These are phyloP conservation scores for Scolanthus callimorphus DNA, from an alignment of 92 coral and sea anemone genomes.

Conservation along the genomic window DNA sequence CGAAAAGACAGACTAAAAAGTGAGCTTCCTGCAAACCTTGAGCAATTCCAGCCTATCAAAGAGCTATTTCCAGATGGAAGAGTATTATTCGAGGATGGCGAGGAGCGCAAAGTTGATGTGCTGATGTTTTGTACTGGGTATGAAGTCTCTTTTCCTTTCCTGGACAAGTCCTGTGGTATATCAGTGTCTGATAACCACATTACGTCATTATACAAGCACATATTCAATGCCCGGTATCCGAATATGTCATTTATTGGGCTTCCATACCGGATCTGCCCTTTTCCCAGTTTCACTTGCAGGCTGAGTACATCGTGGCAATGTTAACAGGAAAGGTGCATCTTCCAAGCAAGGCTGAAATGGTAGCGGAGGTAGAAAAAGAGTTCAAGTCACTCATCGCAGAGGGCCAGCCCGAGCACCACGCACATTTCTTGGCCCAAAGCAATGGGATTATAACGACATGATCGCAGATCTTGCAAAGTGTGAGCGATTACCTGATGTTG, in stretches of 20 bases:
- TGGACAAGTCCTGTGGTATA: slow-evolving; percentile 40
- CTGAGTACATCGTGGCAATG: slow-evolving; percentile 42
- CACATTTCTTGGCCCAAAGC: slow-evolving; percentile 59
- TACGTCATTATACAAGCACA: slow-evolving; percentile 54
- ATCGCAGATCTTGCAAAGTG: slow-evolving; percentile 64
- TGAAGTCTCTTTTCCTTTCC: slow-evolving; percentile 57
- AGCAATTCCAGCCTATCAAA: slow-evolving; percentile 28
- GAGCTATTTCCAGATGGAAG: slow-evolving; percentile 32
- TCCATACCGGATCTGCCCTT: slow-evolving; percentile 31
- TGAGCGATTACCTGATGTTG: slow-evolving; percentile 24
- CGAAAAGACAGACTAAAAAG: slow-evolving; percentile 6
- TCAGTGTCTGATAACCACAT: slow-evolving; percentile 39
- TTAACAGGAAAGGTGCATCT: slow-evolving; percentile 34
- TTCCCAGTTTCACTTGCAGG: slow-evolving; percentile 60
- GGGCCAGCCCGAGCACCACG: slow-evolving; percentile 38
- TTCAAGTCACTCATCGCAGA: slow-evolving; percentile 19
- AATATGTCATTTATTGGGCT: slow-evolving; percentile 60
- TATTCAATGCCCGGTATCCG: slow-evolving; percentile 44
- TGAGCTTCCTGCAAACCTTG: slow-evolving; percentile 37
- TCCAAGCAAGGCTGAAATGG: slow-evolving; percentile 55
- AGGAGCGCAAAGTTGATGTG: slow-evolving; percentile 27
- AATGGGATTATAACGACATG: slow-evolving; percentile 53
- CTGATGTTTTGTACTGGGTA: slow-evolving; percentile 73
- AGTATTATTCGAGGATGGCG: slow-evolving; percentile 34
- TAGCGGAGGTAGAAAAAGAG: slow-evolving; percentile 47